These are phyloP conservation scores for Psittacara wagleri DNA, from an alignment of 2,113 vertebrate species.

Conservation along the genomic window DNA sequence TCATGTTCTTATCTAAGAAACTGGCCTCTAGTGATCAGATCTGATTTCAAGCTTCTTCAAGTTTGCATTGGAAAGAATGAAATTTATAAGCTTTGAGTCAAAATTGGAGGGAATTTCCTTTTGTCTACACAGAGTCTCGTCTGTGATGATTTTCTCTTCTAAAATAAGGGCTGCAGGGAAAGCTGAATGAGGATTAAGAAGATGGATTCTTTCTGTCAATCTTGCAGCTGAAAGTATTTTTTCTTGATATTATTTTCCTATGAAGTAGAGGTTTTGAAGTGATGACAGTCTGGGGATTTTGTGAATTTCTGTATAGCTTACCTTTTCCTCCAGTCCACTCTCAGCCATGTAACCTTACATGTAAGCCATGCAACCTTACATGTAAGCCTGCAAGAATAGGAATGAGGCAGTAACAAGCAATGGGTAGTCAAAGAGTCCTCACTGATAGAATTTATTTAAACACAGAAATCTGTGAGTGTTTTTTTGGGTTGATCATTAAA, in stretches of 20 bases:
- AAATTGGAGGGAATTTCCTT: neutral
- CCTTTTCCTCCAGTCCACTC: neutral
- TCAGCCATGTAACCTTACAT: neutral
- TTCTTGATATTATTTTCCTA: neutral
- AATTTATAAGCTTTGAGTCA: neutral
- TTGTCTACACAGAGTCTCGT: neutral
- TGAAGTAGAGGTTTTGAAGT: neutral
- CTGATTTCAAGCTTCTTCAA: neutral
- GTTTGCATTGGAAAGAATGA: neutral
- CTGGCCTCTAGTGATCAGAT: neutral
- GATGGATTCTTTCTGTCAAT: neutral
- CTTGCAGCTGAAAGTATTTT: neutral
- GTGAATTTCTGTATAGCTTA: neutral
- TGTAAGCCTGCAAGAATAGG: neutral
- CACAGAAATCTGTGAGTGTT: neutral
- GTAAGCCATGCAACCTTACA: neutral
- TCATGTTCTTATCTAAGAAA: neutral
- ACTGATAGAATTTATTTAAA: neutral
- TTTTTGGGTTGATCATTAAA: neutral
- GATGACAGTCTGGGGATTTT: neutral
- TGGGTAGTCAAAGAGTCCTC: neutral
- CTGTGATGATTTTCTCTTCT: neutral
- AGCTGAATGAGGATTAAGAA: neutral
- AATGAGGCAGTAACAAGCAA: neutral
- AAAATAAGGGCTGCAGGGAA: neutral